Percentiles rank a stretch among this genome's conserved stretches.
These are phyloP conservation scores for Nudaria mundana DNA, from an alignment of 2,888 invertebrate genomes.

Conservation along the genomic window DNA sequence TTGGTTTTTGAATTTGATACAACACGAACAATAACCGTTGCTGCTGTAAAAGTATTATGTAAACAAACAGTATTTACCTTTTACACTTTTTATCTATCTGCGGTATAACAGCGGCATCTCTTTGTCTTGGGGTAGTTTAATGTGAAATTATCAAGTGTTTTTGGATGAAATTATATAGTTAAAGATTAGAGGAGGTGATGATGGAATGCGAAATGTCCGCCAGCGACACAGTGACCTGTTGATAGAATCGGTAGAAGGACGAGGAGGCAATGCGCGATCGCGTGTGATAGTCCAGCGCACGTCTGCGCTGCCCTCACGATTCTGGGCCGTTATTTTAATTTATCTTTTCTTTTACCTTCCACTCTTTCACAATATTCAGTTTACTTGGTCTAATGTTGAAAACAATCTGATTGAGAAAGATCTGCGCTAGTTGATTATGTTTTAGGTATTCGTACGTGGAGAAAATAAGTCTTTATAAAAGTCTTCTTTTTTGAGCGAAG, in stretches of 20 bases:
- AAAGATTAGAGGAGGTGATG: slow-evolving; percentile 45
- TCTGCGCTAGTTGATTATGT: neutral
- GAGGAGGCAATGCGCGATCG: slow-evolving; percentile 52
- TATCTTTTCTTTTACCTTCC: slow-evolving; percentile 39
- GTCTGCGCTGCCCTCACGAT: slow-evolving; percentile 53
- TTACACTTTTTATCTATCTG: slow-evolving; percentile 26
- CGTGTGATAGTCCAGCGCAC: slow-evolving; percentile 65
- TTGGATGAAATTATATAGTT: slow-evolving; percentile 43
- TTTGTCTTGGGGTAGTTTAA: slow-evolving; percentile 34
- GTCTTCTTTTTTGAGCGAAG: no score
- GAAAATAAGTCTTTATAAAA: neutral
- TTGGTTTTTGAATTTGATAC: slow-evolving; percentile 16
- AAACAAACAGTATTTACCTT: slow-evolving; percentile 17
- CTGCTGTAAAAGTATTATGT: slow-evolving; percentile 11
- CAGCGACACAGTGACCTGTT: slow-evolving; percentile 58
- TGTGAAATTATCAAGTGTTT: slow-evolving; percentile 38
- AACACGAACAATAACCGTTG: slow-evolving; percentile 5
- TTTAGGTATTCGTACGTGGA: neutral
- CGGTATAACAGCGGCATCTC: slow-evolving; percentile 29
- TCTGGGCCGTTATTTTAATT: slow-evolving; percentile 47
- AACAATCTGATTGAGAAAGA: slow-evolving; percentile 2
- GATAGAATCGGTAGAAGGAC: slow-evolving; percentile 53
- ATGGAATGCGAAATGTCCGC: slow-evolving; percentile 55
- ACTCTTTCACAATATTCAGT: slow-evolving; percentile 22
- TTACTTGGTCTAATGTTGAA: slow-evolving; percentile 11